Evolutionary conservation across 2,888 invertebrate species (phyloP).

Genomic region (Ennomos quercinarius): DNA sequence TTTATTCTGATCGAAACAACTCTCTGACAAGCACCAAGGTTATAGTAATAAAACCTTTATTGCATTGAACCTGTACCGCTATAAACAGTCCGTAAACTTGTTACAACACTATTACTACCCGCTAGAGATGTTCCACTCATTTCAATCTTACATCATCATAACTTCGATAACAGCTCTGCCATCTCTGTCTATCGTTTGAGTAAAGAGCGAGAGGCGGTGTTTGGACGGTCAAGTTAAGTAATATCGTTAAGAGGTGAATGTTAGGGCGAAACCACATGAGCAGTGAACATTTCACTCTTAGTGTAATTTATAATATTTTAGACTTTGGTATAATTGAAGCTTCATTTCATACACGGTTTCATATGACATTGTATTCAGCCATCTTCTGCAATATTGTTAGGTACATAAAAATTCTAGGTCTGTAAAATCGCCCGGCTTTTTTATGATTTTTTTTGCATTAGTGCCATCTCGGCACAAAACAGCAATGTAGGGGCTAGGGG

Average conservation of each 20-base stretch:
- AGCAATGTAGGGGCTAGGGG: too few species aligned
- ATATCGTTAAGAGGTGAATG: conserved; percentile 22
- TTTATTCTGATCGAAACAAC: not conserved
- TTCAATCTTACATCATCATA: conserved; percentile 30
- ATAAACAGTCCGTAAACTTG: conserved; percentile 34
- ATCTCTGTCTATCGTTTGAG: conserved; percentile 6
- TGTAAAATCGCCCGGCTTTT: too few species aligned
- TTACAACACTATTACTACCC: conserved; percentile 26
- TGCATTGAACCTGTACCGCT: conserved; percentile 25
- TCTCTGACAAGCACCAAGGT: not conserved
- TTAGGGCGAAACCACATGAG: conserved; percentile 10
- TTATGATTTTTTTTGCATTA: too few species aligned
- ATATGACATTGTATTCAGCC: too few species aligned
- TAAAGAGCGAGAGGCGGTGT: conserved; percentile 13
- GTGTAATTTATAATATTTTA: conserved; percentile 4
- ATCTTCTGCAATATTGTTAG: too few species aligned
- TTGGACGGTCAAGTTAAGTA: conserved; percentile 26
- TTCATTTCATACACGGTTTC: too few species aligned
- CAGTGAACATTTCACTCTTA: not conserved
- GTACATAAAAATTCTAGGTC: too few species aligned
- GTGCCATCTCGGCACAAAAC: too few species aligned
- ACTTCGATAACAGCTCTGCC: conserved; percentile 11
- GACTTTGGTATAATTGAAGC: too few species aligned
- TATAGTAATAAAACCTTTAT: conserved; percentile 15
- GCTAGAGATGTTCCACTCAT: conserved; percentile 24